Base-by-base conservation (phyloP, 2,888 invertebrate species). In the Theodoxus fluviatilis region DNA sequence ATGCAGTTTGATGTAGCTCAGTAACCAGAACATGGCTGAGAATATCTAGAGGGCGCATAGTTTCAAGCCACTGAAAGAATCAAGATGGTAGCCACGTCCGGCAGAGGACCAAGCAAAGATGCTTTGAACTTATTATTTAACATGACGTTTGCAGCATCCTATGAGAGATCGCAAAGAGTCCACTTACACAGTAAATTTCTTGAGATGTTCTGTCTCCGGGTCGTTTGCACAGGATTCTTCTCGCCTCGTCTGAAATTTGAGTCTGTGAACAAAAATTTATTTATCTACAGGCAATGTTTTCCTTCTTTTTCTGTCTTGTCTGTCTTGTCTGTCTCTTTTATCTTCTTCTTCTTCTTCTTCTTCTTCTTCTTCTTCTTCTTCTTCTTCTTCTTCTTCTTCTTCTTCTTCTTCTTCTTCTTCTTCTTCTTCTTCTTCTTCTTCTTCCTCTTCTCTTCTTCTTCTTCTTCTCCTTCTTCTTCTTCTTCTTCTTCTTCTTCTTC, bases 101-200 rank as follows among this genome's bases (percentile, higher is more conserved):
- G n/a, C n/a, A n/a, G n/a, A n/a, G n/a, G n/a, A n/a, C n/a, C n/a
- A n/a, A n/a, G n/a, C n/a, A n/a, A n/a, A n/a, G n/a, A n/a, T n/a
- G n/a, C n/a, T n/a, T n/a, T n/a, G n/a, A n/a, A n/a, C n/a, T n/a
- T n/a, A n/a, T n/a, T n/a, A n/a, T n/a, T n/a, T n/a, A n/a, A 18
- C 9, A 18, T 22, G 22, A 18, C 22, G 22, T 55, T 9, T 18
- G 12, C 57, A 22, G 57, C 7, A 9, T 12, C 18, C 7, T 18
- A 55, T 55, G 57, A 55, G 7, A 55, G 12, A 25, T 49, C 25
- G 18, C 33, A 33, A 15, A 22, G 31, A 35, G 3, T 3, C 1
- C n/a, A 59, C 74, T 73, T 75, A 80, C 80, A 49, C 75, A 70
- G 70, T 79, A 80, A 1, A 80, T 40, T 71, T 80, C 80, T 31